Conservation (phyloP, 2,797 vertebrate genomes). For the Anguilla anguilla region DNA sequence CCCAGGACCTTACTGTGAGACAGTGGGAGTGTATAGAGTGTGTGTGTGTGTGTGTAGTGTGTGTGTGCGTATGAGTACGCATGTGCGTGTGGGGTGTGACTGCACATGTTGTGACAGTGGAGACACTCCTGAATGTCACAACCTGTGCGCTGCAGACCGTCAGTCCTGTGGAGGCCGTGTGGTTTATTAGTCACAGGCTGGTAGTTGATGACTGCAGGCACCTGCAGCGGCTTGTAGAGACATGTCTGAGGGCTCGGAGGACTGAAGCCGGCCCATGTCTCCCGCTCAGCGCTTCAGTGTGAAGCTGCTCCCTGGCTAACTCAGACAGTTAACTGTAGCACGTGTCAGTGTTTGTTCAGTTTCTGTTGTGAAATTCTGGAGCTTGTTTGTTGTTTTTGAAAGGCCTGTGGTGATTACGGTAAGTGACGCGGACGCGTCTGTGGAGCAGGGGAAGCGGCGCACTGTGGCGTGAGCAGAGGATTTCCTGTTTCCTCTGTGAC, state of each 20-base stretch:
- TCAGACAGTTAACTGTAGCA: not conserved
- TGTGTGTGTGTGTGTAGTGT: not conserved
- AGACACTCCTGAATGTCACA: not conserved
- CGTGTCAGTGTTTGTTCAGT: not conserved
- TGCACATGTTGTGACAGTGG: not conserved
- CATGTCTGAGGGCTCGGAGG: constrained; percentile 56
- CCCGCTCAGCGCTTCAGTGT: not conserved
- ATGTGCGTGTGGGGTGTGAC: constrained; percentile 17
- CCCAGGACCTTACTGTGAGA: too few species aligned
- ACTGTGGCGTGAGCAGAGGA: not conserved
- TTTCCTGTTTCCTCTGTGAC: not conserved
- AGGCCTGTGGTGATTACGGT: not conserved
- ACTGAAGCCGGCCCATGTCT: not conserved
- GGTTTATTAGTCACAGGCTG: constrained; percentile 66
- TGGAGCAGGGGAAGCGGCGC: not conserved
- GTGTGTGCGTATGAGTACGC: constrained; percentile 36
- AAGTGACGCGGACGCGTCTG: not conserved
- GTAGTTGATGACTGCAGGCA: constrained; percentile 53
- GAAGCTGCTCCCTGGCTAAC: not conserved
- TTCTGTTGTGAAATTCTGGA: not conserved
- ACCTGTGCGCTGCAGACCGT: constrained; percentile 48
- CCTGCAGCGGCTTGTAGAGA: constrained; percentile 56
- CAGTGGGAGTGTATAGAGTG: not conserved
- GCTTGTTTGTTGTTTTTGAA: not conserved
- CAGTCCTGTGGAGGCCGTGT: constrained; percentile 34